These are phyloP conservation scores for Clarias gariepinus DNA, from an alignment of 2,113 vertebrate species.

Conservation along the genomic window DNA sequence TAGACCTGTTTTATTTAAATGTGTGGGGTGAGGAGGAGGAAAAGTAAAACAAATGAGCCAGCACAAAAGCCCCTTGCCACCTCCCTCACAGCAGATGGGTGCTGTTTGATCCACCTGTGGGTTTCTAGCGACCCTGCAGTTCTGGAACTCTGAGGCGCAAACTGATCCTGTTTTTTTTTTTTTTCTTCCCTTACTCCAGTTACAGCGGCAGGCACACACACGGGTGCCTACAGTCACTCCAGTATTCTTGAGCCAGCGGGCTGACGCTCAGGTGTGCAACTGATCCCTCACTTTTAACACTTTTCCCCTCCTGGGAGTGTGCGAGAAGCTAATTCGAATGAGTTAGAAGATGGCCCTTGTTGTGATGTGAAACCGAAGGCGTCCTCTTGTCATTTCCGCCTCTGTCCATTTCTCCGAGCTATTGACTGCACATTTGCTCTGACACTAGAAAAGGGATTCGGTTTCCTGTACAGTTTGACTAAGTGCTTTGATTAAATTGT, in stretches of 20 bases:
- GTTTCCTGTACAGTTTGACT: constrained; percentile 75
- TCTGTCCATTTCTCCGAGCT: constrained; percentile 43
- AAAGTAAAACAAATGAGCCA: constrained; percentile 42
- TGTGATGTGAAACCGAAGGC: constrained; percentile 55
- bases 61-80: constrained; percentile 58
- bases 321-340: constrained; percentile 72
- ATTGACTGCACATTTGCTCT: constrained; percentile 45
- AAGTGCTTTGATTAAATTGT: constrained; percentile 75
- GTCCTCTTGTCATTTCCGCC: constrained; percentile 59
- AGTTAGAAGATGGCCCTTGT: constrained; percentile 72
- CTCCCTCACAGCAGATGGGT: constrained; percentile 69
- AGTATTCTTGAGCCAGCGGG: constrained; percentile 34
- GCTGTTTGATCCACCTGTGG: constrained; percentile 54
- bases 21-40: constrained; percentile 38
- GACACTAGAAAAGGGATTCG: constrained; percentile 58
- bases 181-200: constrained; percentile 38
- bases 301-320: constrained; percentile 58
- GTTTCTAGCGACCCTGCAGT: constrained; percentile 53
- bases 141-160: constrained; percentile 51
- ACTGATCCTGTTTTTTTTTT: constrained; percentile 45
- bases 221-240: constrained; percentile 50
- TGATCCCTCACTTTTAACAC: constrained; percentile 70
- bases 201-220: constrained; percentile 55
- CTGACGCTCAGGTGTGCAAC: constrained; percentile 68
- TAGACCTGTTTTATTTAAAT: constrained; percentile 25